Conservation (phyloP, 1,140 invertebrate species). For the Scaptomyza pallida region DNA sequence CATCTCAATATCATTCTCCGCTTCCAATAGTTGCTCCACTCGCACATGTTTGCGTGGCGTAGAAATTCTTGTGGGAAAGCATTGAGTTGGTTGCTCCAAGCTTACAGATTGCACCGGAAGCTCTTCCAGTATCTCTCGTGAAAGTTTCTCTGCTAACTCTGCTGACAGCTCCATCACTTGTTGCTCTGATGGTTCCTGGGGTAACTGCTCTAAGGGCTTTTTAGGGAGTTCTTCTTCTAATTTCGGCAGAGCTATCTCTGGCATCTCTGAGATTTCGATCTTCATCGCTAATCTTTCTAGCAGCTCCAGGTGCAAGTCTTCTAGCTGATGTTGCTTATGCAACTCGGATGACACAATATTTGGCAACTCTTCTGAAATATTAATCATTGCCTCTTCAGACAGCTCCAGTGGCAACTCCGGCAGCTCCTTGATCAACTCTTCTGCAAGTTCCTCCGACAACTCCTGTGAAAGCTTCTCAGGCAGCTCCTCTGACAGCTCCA, state of each 20-base stretch:
- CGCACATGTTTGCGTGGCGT: constrained; percentile 27
- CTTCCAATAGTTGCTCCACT: constrained; percentile 49
- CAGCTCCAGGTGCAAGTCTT: too few species aligned
- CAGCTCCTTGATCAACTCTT: neutral
- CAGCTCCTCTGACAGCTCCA: neutral
- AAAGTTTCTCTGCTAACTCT: neutral
- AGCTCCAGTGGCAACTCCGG: too few species aligned
- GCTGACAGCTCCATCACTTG: neutral
- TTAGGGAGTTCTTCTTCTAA: too few species aligned
- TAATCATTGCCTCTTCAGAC: too few species aligned
- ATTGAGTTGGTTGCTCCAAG: neutral
- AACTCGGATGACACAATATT: too few species aligned
- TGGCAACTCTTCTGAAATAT: too few species aligned
- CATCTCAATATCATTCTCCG: constrained; percentile 49
- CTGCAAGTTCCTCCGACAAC: neutral
- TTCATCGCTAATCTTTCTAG: too few species aligned
- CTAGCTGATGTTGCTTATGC: too few species aligned
- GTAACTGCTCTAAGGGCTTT: too few species aligned
- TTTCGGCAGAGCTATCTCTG: too few species aligned
- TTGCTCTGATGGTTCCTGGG: neutral
- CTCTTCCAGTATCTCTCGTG: neutral
- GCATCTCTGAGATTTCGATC: too few species aligned
- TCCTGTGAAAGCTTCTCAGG: neutral
- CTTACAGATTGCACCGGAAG: neutral
- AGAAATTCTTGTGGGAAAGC: neutral